Conservation (phyloP, 1,140 invertebrate species). For the Zaprionus taronus region DNA sequence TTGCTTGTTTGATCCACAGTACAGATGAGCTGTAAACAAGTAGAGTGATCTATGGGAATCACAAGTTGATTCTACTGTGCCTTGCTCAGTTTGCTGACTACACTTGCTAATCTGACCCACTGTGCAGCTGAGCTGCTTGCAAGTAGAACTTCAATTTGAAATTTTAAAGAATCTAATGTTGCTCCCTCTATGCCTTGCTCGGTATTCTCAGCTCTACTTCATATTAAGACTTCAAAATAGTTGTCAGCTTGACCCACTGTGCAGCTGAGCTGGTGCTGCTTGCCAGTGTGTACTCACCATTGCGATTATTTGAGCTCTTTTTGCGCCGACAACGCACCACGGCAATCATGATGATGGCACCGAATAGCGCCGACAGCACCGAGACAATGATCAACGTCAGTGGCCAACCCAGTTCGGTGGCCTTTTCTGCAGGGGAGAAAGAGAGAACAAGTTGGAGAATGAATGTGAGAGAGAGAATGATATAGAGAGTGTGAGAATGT, state of each 20-base stretch:
- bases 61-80: neutral
- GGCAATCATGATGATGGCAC: slow-evolving; percentile 86
- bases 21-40: neutral
- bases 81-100: neutral
- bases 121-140: no score
- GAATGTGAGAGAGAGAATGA: no score
- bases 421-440: slow-evolving; percentile 81
- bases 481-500: slow-evolving; percentile 1
- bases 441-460: neutral
- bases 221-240: no score
- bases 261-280: neutral
- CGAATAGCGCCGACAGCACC: slow-evolving; percentile 85
- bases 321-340: slow-evolving; percentile 85
- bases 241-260: no score
- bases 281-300: slow-evolving; percentile 70
- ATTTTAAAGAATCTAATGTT: no score
- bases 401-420: slow-evolving; percentile 85
- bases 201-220: no score
- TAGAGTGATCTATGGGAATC: no score
- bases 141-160: no score
- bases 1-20: no score
- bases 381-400: slow-evolving; percentile 86
- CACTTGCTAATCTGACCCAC: no score
- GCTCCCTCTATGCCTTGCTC: no score
- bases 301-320: slow-evolving; percentile 82